Evolutionary conservation across 2,113 vertebrate species (phyloP).

Genomic region (Dolichotis patagonum): DNA sequence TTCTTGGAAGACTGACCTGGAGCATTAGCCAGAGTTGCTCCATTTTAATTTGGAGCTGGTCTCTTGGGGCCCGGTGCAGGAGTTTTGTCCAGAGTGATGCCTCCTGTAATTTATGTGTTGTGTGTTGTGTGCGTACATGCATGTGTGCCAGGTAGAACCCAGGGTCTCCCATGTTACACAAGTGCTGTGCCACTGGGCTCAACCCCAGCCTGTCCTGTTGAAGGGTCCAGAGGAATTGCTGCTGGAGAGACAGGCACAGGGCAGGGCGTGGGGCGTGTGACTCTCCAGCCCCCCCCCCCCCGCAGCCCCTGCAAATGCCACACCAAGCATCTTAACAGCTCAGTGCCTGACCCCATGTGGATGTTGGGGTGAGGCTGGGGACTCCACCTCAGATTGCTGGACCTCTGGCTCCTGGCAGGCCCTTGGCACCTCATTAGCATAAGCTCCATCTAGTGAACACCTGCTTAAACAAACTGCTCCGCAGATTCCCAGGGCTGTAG

Average conservation of each 20-base stretch:
- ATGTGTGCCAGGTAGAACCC: not conserved
- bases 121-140: not conserved
- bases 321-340: not conserved
- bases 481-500: not conserved
- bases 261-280: not conserved
- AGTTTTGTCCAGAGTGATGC: not conserved
- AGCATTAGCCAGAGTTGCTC: not conserved
- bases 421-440: not conserved
- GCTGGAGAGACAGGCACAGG: not conserved
- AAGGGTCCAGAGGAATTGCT: not conserved
- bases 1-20: not conserved
- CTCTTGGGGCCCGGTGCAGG: not conserved
- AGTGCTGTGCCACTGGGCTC: not conserved
- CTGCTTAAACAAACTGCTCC: not conserved
- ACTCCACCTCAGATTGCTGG: not conserved
- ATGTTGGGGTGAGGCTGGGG: not conserved
- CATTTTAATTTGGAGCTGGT: not conserved
- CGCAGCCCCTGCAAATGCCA: not conserved
- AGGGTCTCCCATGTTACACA: not conserved
- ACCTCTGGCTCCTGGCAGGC: not conserved
- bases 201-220: not conserved
- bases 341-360: not conserved
- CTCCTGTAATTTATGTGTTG: not conserved
- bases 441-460: not conserved
- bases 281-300: not conserved